phyloP scores from a whole-genome alignment of 1,140 invertebrate species.

The Carcinoscorpius rotundicauda region DNA sequence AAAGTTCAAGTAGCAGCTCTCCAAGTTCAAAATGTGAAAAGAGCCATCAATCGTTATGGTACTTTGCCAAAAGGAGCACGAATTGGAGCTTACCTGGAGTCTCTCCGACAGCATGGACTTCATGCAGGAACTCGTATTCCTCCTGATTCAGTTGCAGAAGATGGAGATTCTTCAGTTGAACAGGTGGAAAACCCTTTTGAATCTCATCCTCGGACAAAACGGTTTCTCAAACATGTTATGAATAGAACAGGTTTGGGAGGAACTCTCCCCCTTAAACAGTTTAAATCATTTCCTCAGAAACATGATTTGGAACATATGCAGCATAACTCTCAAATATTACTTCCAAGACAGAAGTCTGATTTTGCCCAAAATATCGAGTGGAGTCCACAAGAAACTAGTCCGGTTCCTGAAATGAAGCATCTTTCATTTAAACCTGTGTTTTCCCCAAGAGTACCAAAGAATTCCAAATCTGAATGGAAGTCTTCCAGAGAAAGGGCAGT shows the following conservation, averaged over 20 bases:
- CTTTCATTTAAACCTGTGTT: conserved; percentile 18
- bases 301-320: conserved; percentile 16
- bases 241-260: conserved; percentile 13
- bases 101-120: conserved; percentile 64
- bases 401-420: conserved; percentile 20
- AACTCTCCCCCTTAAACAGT: conserved; percentile 13
- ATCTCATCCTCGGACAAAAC: neutral
- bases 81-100: conserved; percentile 90
- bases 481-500: conserved; percentile 1
- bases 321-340: conserved; percentile 19
- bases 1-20: conserved; percentile 67
- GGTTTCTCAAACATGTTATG: neutral
- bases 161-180: conserved; percentile 13
- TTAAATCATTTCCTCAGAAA: conserved; percentile 11
- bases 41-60: conserved; percentile 91
- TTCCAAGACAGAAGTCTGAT: conserved; percentile 36
- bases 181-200: conserved; percentile 8
- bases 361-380: conserved; percentile 27
- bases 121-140: conserved; percentile 39
- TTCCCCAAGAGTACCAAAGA: conserved; percentile 17
- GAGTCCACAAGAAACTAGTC: conserved; percentile 16
- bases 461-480: conserved; percentile 15
- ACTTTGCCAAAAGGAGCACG: conserved; percentile 89
- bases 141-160: conserved; percentile 15
- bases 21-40: conserved; percentile 92